phyloP scores from a whole-genome alignment of 2,797 vertebrate genomes.

The Furcifer pardalis region DNA sequence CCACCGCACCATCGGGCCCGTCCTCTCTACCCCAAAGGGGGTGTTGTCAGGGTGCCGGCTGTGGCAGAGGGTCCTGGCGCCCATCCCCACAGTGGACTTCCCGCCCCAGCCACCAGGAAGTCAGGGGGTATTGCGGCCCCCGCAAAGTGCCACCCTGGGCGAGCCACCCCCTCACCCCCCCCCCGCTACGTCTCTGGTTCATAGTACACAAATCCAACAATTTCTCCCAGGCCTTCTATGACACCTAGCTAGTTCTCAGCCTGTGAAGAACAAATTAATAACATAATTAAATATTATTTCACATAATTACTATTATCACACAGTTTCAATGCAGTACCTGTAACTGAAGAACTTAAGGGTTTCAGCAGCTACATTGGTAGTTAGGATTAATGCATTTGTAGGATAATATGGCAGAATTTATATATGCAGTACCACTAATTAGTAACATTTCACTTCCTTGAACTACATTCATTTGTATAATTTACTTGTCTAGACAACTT shows the following conservation, averaged over 20 bases:
- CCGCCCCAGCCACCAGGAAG: too few species aligned
- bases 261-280: background rate
- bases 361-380: background rate
- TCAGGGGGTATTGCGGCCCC: too few species aligned
- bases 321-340: background rate
- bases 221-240: too few species aligned
- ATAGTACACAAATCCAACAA: background rate
- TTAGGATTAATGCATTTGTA: background rate
- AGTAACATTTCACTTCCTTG: conserved; percentile 15
- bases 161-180: too few species aligned
- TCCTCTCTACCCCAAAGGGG: too few species aligned
- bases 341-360: background rate
- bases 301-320: conserved; percentile 1
- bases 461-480: conserved; percentile 16
- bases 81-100: too few species aligned
- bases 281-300: background rate
- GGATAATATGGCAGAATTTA: background rate
- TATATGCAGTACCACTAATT: background rate
- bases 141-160: too few species aligned
- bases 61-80: too few species aligned
- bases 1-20: too few species aligned
- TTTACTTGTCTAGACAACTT: conserved; percentile 32
- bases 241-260: background rate
- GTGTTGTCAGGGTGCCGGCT: too few species aligned
- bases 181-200: too few species aligned